Evolutionary conservation across 2,888 invertebrate species (phyloP).

Genomic region (Ceramica pisi): DNA sequence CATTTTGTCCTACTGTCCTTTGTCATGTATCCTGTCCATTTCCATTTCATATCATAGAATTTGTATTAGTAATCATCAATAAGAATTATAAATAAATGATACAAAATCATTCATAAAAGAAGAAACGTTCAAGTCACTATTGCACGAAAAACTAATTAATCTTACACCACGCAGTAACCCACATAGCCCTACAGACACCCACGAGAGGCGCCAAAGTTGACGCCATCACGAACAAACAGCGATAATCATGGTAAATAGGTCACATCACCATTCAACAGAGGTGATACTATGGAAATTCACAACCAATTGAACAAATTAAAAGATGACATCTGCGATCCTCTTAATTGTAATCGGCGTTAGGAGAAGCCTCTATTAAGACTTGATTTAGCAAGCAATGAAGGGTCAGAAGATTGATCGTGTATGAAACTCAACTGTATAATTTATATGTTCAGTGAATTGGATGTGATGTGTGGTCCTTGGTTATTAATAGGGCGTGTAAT

Average conservation of each 20-base stretch:
- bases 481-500: constrained; percentile 32
- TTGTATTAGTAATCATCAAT: constrained; percentile 5
- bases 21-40: too few relatives aligned
- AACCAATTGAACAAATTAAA: constrained; percentile 73
- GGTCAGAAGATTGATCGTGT: constrained; percentile 62
- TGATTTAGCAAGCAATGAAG: constrained; percentile 59
- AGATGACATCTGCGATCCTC: constrained; percentile 65
- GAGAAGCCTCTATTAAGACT: constrained; percentile 50
- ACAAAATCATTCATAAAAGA: constrained; percentile 21
- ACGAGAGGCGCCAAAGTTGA: constrained; percentile 80
- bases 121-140: constrained; percentile 16
- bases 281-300: constrained; percentile 65
- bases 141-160: constrained; percentile 28
- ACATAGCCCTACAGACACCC: constrained; percentile 67
- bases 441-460: constrained; percentile 51
- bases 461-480: constrained; percentile 47
- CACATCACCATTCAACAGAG: constrained; percentile 68
- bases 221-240: constrained; percentile 78
- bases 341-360: constrained; percentile 63
- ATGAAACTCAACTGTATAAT: constrained; percentile 52
- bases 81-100: constrained; percentile 6
- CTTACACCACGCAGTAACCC: constrained; percentile 67
- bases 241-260: constrained; percentile 77
- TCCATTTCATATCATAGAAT: too few relatives aligned
- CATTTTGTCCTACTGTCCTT: too few relatives aligned